Evolutionary conservation across 2,113 vertebrate species (phyloP).

Genomic region (Pomatorhinus ruficollis): DNA sequence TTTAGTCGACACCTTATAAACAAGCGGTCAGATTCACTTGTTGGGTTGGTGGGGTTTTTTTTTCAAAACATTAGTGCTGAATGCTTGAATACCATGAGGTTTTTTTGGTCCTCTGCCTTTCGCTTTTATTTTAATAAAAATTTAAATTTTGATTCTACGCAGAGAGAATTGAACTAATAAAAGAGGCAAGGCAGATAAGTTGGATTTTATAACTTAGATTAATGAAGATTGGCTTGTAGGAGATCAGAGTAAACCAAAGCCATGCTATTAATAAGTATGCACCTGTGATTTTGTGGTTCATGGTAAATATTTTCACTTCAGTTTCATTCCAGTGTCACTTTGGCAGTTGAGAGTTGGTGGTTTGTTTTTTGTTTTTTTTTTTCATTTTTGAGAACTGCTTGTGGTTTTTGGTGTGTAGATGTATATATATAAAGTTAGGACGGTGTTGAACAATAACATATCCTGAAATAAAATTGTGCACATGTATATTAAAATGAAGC

Average conservation of each 20-base stretch:
- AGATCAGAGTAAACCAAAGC: constrained; percentile 8
- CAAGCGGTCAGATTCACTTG: background rate
- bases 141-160: background rate
- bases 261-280: constrained; percentile 12
- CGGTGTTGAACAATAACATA: background rate
- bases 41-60: background rate
- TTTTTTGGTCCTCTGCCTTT: background rate
- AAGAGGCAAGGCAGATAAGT: background rate
- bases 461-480: background rate
- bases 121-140: background rate
- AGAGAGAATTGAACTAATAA: background rate
- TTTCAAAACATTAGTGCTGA: background rate
- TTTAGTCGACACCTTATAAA: background rate
- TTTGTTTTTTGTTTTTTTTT: background rate
- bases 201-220: background rate
- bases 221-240: constrained; percentile 19
- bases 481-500: background rate
- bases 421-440: background rate
- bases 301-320: constrained; percentile 53
- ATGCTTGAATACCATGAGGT: background rate
- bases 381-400: background rate
- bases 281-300: constrained; percentile 46
- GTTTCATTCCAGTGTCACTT: constrained; percentile 42
- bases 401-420: background rate
- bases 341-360: background rate